Percentiles rank a stretch among this genome's conserved stretches.
These are phyloP conservation scores for Hyposmocoma kahamanoa DNA, from an alignment of 1,140 invertebrate genomes.

Conservation along the genomic window DNA sequence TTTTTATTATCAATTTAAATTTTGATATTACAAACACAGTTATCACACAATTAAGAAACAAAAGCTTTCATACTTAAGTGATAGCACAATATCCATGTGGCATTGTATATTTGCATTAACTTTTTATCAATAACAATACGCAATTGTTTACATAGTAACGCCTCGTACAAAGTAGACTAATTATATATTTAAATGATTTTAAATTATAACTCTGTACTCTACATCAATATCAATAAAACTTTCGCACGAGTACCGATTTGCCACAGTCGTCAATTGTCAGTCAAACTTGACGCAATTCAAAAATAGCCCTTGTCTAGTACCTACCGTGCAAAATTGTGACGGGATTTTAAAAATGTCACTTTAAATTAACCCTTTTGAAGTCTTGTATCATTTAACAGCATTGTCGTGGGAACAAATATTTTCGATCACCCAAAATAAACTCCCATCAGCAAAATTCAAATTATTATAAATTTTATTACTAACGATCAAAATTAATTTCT, in stretches of 20 bases:
- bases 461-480: neutral
- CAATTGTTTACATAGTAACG: neutral
- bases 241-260: constrained; percentile 57
- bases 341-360: constrained; percentile 56
- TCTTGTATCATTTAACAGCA: constrained; percentile 9
- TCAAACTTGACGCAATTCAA: constrained; percentile 52
- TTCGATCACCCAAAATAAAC: neutral
- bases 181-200: neutral
- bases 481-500: constrained; percentile 33
- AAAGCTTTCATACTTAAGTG: too few relatives aligned
- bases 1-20: too few relatives aligned
- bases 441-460: neutral
- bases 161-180: too few relatives aligned
- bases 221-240: constrained; percentile 40
- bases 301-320: constrained; percentile 32
- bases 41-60: too few relatives aligned
- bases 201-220: neutral
- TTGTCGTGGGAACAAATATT: constrained; percentile 35
- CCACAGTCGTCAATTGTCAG: constrained; percentile 58
- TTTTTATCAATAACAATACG: neutral
- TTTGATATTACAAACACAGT: too few relatives aligned
- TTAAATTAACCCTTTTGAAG: constrained; percentile 57
- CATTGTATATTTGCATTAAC: too few relatives aligned
- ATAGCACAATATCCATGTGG: too few relatives aligned
- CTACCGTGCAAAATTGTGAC: constrained; percentile 52